Base-by-base conservation (phyloP, 2,113 vertebrate genomes). In the Eulemur macaco region DNA sequence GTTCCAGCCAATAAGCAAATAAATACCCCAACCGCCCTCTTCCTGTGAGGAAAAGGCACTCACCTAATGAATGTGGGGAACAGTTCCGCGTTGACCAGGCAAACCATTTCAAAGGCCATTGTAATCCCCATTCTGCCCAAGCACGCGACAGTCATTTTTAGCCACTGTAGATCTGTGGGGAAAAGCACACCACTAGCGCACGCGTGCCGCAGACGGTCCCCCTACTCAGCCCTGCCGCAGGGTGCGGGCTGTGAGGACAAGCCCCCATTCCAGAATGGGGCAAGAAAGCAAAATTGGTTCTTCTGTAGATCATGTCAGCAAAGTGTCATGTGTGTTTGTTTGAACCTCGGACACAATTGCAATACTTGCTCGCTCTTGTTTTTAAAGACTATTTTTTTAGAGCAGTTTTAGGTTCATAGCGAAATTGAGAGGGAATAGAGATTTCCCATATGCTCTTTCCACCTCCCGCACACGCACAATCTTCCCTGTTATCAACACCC, bases 31-130 rank as follows among this genome's bases (percentile, higher is more conserved):
- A 4, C 20, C 50, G 1, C 4, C 13, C 74, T 78, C 29, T 1
- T 8, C 54, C 8, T 0, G 8, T 20, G 25, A 0, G 50, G 13
- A 8, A 34, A 39, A 82, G 3, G 7, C 2, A 94, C 97, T 58
- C 96, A 99, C 99, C 99, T 99, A 97, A 99, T 99, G 89, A 99
- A 99, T 0, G 99, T 99, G 52, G 99, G 99, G 95, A 99, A 99
- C 76, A 99, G 98, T 68, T 99, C 99, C 0, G 99, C 98, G 91
- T 99, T 99, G 42, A 99, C 99, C 95, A 99, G 99, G 87, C 99
- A 99, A 68, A 99, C 99, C 99, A 99, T 99, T 97, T 99, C 99
- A 31, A 99, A 99, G 87, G 99, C 97, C 98, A 99, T 98, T 0
- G 99, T 99, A 98, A 99, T 99, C 6, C 99, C 99, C 98, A 99